Conservation (phyloP, 2,888 invertebrate genomes). For the Xestia rhomboidea region DNA sequence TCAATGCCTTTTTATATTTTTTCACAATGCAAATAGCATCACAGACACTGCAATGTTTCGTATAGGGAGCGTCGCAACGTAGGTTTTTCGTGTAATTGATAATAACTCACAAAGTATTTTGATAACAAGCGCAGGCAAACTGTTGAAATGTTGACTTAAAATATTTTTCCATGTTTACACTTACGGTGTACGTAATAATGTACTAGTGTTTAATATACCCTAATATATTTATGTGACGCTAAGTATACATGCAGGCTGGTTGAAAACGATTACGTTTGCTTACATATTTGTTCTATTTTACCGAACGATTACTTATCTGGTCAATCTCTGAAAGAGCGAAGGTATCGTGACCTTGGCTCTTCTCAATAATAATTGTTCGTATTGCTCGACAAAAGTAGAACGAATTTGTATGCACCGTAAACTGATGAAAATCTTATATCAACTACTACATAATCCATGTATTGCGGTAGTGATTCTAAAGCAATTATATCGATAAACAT, state of each 20-base stretch:
- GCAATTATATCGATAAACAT: constrained; percentile 84
- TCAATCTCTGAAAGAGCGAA: constrained; percentile 7
- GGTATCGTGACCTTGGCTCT: background rate
- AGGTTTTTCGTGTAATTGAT: constrained; percentile 33
- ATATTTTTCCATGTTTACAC: constrained; percentile 59
- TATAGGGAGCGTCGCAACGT: constrained; percentile 23
- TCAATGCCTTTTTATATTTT: constrained; percentile 17
- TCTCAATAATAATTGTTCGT: background rate
- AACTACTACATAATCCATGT: constrained; percentile 41
- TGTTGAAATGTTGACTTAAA: constrained; percentile 45
- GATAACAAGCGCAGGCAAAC: constrained; percentile 46
- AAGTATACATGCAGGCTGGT: constrained; percentile 39
- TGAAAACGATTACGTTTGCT: constrained; percentile 24
- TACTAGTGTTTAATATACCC: constrained; percentile 38
- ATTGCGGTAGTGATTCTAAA: constrained; percentile 58
- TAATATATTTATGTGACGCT: constrained; percentile 44
- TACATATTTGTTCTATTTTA: constrained; percentile 23
- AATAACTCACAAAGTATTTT: constrained; percentile 50
- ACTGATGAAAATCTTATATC: constrained; percentile 31
- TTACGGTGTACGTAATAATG: constrained; percentile 40
- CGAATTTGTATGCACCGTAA: constrained; percentile 27
- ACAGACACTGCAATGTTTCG: constrained; percentile 23
- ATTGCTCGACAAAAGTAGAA: constrained; percentile 13
- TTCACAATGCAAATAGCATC: constrained; percentile 23
- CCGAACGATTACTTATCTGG: background rate